Percentiles rank a stretch among this genome's conserved stretches.
These are phyloP conservation scores for Papilio helenus DNA, from an alignment of 1,140 invertebrate species.

Conservation along the genomic window DNA sequence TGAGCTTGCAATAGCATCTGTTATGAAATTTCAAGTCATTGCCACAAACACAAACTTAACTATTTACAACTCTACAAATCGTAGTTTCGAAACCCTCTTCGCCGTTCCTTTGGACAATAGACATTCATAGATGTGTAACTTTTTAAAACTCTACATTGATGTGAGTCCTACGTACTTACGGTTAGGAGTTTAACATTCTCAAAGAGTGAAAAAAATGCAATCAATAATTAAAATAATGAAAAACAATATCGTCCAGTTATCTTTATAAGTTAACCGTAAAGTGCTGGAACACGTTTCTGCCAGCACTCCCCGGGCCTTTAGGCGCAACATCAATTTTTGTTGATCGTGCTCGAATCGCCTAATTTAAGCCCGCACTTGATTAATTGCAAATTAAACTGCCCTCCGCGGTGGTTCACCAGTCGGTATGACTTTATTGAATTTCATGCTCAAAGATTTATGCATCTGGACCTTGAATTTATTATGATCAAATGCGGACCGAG, in stretches of 20 bases:
- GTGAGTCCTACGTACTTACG: not conserved
- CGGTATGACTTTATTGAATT: slow-evolving; percentile 82
- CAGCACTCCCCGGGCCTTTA: slow-evolving; percentile 47
- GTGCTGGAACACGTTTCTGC: slow-evolving; percentile 20
- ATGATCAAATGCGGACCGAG: slow-evolving; percentile 54
- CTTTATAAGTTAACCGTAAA: slow-evolving; percentile 37
- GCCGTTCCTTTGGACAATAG: not conserved
- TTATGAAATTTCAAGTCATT: too few species aligned
- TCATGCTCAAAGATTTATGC: slow-evolving; percentile 74
- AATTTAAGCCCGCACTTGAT: slow-evolving; percentile 74
- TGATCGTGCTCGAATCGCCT: slow-evolving; percentile 65
- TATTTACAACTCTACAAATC: not conserved
- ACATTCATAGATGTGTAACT: too few species aligned
- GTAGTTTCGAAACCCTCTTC: not conserved
- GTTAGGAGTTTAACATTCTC: not conserved
- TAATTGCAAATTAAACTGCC: slow-evolving; percentile 81
- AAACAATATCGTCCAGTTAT: slow-evolving; percentile 6
- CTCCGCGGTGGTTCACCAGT: slow-evolving; percentile 63
- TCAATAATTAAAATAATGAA: slow-evolving; percentile 21
- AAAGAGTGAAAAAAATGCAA: not conserved
- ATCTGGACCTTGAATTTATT: slow-evolving; percentile 71
- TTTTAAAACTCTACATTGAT: too few species aligned
- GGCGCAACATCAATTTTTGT: slow-evolving; percentile 63
- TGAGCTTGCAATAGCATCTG: too few species aligned
- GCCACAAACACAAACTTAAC: not conserved